These are phyloP conservation scores for Urophycis tenuis DNA, from an alignment of 2,797 vertebrate species.

Conservation along the genomic window DNA sequence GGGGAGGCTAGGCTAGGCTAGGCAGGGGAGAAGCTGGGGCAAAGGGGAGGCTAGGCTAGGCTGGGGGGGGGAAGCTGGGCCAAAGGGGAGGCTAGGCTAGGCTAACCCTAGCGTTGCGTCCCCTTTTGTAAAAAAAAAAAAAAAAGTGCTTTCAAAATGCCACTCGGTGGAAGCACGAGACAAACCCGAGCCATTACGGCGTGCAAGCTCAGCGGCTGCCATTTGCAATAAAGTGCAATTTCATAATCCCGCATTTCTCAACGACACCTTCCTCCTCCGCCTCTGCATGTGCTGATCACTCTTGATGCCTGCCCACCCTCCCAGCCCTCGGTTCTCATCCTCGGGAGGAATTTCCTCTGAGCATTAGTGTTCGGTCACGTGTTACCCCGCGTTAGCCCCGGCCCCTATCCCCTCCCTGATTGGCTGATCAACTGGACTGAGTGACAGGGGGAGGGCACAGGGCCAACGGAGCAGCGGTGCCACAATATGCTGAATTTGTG, in stretches of 20 bases:
- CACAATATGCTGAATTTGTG: slow-evolving; percentile 16
- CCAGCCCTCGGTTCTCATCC: slow-evolving; percentile 46
- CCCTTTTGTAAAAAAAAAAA: no score
- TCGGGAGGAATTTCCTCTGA: slow-evolving; percentile 58
- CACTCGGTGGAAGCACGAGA: neutral
- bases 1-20: neutral
- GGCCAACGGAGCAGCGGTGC: slow-evolving; percentile 23
- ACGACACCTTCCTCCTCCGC: slow-evolving; percentile 32
- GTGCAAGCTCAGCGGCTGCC: neutral
- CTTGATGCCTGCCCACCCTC: slow-evolving; percentile 1
- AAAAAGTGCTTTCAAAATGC: neutral
- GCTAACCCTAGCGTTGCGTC: neutral
- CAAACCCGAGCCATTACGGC: neutral
- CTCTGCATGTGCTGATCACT: neutral
- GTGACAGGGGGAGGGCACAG: slow-evolving; percentile 43
- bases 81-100: neutral
- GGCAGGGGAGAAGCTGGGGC: neutral
- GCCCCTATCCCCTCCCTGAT: slow-evolving; percentile 9
- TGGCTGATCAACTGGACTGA: slow-evolving; percentile 42
- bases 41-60: neutral
- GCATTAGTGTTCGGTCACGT: slow-evolving; percentile 60
- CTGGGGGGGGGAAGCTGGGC: neutral
- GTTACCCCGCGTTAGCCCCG: slow-evolving; percentile 41
- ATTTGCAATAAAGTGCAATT: slow-evolving; percentile 12
- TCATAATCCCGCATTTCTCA: slow-evolving; percentile 25